Conservation (phyloP, 2,113 vertebrate genomes). For the Oncorhynchus keta region DNA sequence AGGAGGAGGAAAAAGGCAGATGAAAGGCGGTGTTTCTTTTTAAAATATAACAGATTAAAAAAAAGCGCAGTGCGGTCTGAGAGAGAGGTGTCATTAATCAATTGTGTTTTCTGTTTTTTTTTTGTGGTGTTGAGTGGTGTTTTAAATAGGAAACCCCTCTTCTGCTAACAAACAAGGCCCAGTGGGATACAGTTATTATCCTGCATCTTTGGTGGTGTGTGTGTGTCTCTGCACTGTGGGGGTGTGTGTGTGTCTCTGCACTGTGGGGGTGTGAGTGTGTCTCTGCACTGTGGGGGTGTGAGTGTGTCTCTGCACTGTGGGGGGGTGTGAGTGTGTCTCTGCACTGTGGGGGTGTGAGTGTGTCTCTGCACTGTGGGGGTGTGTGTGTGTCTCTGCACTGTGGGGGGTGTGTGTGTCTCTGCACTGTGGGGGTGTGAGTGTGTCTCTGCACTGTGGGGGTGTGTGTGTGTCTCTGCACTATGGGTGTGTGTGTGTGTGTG, state of each 20-base stretch:
- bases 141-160: conserved; percentile 36
- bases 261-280: no score
- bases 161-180: conserved; percentile 15
- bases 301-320: no score
- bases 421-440: no score
- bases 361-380: no score
- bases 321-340: no score
- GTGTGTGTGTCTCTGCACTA: not conserved
- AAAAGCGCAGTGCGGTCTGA: conserved; percentile 3
- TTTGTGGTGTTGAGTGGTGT: conserved; percentile 25
- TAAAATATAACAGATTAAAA: conserved; percentile 65
- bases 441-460: no score
- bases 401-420: no score
- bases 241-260: not conserved
- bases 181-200: conserved; percentile 33
- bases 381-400: no score
- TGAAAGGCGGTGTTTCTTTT: conserved; percentile 48
- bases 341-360: not conserved
- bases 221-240: no score
- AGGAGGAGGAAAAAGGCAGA: conserved; percentile 23
- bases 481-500: not conserved
- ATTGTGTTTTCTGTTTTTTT: conserved; percentile 34
- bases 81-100: conserved; percentile 63
- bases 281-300: no score
- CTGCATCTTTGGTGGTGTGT: not conserved